Percentiles rank a stretch among this genome's conserved stretches.
phyloP scores from a whole-genome alignment of 2,797 vertebrate genomes.

The Anguilla anguilla region DNA sequence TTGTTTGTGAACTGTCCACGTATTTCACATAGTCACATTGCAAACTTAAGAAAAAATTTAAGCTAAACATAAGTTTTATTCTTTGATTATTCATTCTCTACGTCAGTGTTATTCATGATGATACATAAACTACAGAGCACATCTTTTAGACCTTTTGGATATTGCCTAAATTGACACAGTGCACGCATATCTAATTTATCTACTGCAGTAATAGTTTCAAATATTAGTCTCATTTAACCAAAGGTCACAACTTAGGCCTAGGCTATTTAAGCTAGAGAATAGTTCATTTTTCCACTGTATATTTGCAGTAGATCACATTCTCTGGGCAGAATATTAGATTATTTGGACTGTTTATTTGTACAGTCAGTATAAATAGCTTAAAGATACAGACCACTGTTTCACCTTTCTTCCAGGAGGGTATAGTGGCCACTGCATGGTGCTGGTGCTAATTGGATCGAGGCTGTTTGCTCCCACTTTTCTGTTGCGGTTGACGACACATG shows the following conservation, averaged over 20 bases:
- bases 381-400: neutral
- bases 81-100: neutral
- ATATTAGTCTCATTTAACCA: neutral
- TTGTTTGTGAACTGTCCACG: neutral
- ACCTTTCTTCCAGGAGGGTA: conserved; percentile 56
- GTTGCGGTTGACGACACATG: conserved; percentile 99
- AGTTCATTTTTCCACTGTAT: neutral
- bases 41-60: neutral
- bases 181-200: neutral
- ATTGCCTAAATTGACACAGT: neutral
- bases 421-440: conserved; percentile 88
- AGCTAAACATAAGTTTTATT: neutral
- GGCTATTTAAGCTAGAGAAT: neutral
- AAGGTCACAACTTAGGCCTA: neutral
- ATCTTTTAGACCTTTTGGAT: neutral
- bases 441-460: conserved; percentile 97
- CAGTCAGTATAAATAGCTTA: conserved; percentile 17
- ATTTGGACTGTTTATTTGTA: neutral
- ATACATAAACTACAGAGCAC: conserved; percentile 6
- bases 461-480: conserved; percentile 99
- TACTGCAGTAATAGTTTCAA: neutral
- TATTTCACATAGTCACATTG: neutral
- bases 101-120: neutral
- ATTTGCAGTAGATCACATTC: neutral
- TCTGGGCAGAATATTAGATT: neutral